Conservation (phyloP, 1,140 invertebrate species). For the Neotoxoptera formosana region DNA sequence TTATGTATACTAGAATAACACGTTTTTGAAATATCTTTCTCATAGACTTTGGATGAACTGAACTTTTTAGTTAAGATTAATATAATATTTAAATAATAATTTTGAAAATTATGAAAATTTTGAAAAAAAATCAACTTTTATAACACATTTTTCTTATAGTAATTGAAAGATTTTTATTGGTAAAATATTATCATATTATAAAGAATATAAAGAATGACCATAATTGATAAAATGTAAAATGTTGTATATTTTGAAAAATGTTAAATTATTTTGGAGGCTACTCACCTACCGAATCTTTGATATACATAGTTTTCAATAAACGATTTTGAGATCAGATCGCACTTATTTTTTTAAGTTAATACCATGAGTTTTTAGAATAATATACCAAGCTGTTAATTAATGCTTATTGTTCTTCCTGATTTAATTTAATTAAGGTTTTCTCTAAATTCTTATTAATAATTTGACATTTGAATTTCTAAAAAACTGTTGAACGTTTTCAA, state of each 20-base stretch:
- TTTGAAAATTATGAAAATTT: no score
- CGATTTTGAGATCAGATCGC: neutral
- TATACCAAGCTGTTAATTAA: no score
- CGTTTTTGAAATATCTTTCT: neutral
- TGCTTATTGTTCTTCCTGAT: no score
- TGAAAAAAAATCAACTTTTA: neutral
- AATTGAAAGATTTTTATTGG: neutral
- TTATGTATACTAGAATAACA: neutral
- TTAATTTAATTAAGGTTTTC: no score
- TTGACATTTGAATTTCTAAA: no score
- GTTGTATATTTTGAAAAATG: neutral
- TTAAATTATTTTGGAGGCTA: neutral
- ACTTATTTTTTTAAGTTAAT: no score
- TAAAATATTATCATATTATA: neutral
- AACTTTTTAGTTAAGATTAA: neutral
- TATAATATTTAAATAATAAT: neutral
- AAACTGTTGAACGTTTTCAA: no score
- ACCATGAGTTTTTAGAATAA: no score
- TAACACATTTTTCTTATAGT: no score
- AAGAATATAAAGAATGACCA: neutral
- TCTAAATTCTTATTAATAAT: no score
- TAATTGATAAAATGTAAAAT: neutral
- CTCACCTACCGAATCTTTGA: neutral
- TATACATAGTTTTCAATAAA: neutral
- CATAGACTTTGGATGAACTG: neutral